A percentile compares a stretch with the other conserved stretches of the same genome.
phyloP scores from a whole-genome alignment of 2,888 invertebrate species.

The Lacanobia oleracea region DNA sequence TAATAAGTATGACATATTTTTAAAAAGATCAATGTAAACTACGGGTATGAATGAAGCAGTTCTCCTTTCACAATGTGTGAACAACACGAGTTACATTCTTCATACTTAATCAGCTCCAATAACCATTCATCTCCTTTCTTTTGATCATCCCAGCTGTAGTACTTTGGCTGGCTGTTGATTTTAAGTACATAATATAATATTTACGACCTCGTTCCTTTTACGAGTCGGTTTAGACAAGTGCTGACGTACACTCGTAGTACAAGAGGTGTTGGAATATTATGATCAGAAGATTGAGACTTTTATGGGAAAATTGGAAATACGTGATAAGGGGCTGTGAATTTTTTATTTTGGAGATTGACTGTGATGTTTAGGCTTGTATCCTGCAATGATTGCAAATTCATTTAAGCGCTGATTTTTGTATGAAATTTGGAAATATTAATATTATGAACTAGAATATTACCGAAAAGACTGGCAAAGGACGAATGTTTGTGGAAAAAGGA shows the following conservation, averaged over 20 bases:
- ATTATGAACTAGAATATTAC: too few relatives aligned
- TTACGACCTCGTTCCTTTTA: slow-evolving; percentile 53
- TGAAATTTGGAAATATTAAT: too few relatives aligned
- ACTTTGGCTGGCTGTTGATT: slow-evolving; percentile 43
- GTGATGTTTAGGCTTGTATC: not conserved
- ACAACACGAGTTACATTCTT: too few relatives aligned
- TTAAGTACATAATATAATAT: slow-evolving; percentile 48
- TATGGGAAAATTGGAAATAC: not conserved
- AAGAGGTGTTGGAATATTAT: slow-evolving; percentile 16
- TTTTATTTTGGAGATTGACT: not conserved
- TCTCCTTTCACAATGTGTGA: not conserved
- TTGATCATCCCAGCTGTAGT: slow-evolving; percentile 13
- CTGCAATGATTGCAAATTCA: too few relatives aligned
- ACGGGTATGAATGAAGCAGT: not conserved
- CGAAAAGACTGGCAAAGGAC: too few relatives aligned
- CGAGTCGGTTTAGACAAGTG: slow-evolving; percentile 35
- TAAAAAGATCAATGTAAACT: not conserved
- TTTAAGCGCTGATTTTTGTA: too few relatives aligned
- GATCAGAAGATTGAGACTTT: slow-evolving; percentile 19
- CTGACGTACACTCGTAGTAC: slow-evolving; percentile 27
- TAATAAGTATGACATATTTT: too few relatives aligned
- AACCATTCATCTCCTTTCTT: not conserved
- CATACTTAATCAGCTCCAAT: not conserved
- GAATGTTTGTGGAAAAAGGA: too few relatives aligned
- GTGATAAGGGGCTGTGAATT: not conserved